Base-by-base conservation (phyloP, 1,140 invertebrate genomes). In the Drosophila novamexicana region DNA sequence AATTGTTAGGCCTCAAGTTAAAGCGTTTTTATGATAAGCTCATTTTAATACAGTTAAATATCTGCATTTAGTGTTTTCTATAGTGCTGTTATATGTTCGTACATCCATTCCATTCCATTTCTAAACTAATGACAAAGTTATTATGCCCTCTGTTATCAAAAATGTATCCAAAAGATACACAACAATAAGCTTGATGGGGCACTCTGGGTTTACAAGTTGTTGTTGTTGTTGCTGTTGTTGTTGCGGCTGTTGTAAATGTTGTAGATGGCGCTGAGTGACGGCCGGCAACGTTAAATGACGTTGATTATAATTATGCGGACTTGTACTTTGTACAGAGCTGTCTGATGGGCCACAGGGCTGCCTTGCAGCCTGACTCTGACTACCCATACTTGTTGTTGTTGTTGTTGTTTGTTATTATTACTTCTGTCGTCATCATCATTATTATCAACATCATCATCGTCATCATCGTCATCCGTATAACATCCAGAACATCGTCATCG, bases 251-350 rank as follows among this genome's bases (percentile, higher is more conserved):
- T 79, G 74, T 65, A 68, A 72, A 58, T 73, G 68, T 62, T 79
- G 72, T 82, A 47, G 79, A 78, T 79, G 83, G 83, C 83, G 82
- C 82, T 85, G 83, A 86, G 83, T 88, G 83, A 88, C 83, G 83
- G 84, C 84, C 84, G 80, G 84, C 80, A 89, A 88, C 84, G 80
- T 89, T 88, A 88, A 88, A 88, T 88, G 84, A 88, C 84, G 84
- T 88, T 88, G 84, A 88, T 88, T 88, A 88, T 88, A 88, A 88
- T 88, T 88, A 88, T 88, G 84, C 84, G 84, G 85, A 89, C 84
- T 88, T 88, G 84, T 88, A 89, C 84, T 88, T 83, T 88, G 84
- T 80, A 77, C 74, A 63, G 50, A 64, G 64, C 61, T 58, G 73
- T 71, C 67, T 58, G 67, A 61, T 65, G 67, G 77, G 81, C 76